phyloP scores from a whole-genome alignment of 2,113 vertebrate species.

The Muntiacus muntjak region DNA sequence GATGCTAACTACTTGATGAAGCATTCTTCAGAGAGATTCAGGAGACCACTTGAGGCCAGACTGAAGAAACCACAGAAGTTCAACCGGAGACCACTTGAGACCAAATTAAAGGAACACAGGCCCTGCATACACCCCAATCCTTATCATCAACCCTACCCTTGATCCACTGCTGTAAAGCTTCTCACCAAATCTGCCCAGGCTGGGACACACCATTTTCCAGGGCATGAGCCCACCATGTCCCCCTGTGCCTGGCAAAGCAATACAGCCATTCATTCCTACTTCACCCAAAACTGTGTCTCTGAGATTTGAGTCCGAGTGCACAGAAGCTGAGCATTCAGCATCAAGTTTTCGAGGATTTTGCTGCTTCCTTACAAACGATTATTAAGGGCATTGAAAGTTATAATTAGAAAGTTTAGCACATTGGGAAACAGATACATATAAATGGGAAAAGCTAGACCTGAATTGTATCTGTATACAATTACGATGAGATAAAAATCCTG shows the following conservation, averaged over 20 bases:
- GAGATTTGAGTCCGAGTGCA: background rate
- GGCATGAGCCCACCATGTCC: background rate
- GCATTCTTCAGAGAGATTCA: background rate
- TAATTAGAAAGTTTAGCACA: background rate
- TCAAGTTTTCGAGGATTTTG: background rate
- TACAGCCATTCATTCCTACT: background rate
- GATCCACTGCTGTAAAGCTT: background rate
- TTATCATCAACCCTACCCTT: background rate
- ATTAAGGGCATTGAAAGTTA: too few relatives aligned
- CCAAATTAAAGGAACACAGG: background rate
- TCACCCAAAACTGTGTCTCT: background rate
- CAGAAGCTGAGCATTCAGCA: background rate
- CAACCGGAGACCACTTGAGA: background rate
- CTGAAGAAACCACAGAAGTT: background rate
- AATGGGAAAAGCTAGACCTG: background rate
- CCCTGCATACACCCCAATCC: background rate
- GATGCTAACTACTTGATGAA: background rate
- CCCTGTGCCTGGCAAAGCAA: background rate
- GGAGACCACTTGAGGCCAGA: background rate
- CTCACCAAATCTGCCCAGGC: background rate
- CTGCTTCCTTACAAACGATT: fast-evolving
- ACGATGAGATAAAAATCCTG: fast-evolving
- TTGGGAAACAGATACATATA: fast-evolving
- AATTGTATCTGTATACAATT: too few relatives aligned
- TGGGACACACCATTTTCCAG: background rate